These are phyloP conservation scores for Iselma pallidipennis DNA, from an alignment of 2,888 invertebrate genomes.

Conservation along the genomic window DNA sequence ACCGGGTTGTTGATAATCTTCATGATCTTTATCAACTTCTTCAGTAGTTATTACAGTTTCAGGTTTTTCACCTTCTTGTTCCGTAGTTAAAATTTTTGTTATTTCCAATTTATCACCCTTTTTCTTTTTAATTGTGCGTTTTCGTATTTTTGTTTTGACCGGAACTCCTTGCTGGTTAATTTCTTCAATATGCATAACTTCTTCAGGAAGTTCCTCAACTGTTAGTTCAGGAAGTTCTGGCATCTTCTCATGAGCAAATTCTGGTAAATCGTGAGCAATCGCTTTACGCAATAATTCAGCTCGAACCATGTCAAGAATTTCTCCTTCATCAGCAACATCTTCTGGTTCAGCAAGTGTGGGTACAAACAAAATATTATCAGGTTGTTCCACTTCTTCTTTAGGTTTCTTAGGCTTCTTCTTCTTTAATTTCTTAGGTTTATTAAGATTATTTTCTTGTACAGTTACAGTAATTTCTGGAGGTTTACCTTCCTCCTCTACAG, in stretches of 20 bases:
- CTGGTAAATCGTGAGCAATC: conserved; percentile 40
- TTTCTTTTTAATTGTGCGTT: conserved; percentile 43
- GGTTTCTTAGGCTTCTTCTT: conserved; percentile 39
- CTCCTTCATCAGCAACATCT: conserved; percentile 34
- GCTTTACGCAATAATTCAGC: conserved; percentile 48
- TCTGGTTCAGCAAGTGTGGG: conserved; percentile 48
- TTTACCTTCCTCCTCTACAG: conserved; percentile 36
- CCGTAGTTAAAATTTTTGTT: conserved; percentile 55
- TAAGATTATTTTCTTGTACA: conserved; percentile 34
- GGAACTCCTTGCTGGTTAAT: conserved; percentile 38
- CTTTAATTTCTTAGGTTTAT: conserved; percentile 35
- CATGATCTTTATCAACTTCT: conserved; percentile 39
- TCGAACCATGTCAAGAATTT: conserved; percentile 45
- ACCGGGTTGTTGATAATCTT: conserved; percentile 33
- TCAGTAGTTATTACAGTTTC: conserved; percentile 39
- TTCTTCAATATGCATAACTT: conserved; percentile 36
- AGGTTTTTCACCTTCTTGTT: conserved; percentile 42
- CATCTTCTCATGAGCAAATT: conserved; percentile 39
- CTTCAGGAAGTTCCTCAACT: conserved; percentile 34
- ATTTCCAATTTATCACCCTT: conserved; percentile 51
- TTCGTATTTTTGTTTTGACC: conserved; percentile 44
- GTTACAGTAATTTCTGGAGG: conserved; percentile 33
- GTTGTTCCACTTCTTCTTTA: conserved; percentile 29
- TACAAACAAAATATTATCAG: conserved; percentile 44
- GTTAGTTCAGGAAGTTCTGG: conserved; percentile 47